Evolutionary conservation across 2,888 invertebrate species (phyloP).

Genomic region (Glomeris marginata): DNA sequence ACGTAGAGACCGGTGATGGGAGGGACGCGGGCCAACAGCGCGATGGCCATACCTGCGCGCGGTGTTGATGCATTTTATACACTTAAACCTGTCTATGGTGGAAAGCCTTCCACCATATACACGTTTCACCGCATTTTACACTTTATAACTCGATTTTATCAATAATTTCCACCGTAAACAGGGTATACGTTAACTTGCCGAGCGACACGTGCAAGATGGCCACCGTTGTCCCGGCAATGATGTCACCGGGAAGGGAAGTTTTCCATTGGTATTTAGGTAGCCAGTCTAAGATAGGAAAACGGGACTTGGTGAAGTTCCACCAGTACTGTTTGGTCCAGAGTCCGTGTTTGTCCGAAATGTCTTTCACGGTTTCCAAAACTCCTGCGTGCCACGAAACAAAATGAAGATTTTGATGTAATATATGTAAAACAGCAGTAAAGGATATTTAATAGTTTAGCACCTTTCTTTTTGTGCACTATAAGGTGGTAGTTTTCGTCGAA

Average conservation of each 20-base stretch:
- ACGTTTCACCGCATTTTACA: background rate
- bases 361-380: background rate
- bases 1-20: conserved; percentile 51
- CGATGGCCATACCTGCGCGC: conserved; percentile 37
- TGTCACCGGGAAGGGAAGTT: background rate
- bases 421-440: background rate
- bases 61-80: too few species aligned
- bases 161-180: background rate
- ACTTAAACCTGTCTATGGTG: background rate
- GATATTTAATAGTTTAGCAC: background rate
- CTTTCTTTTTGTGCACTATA: conserved; percentile 2
- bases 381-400: background rate
- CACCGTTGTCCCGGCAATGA: conserved; percentile 8
- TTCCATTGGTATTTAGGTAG: conserved; percentile 8
- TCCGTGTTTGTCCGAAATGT: background rate
- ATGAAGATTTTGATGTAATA: background rate
- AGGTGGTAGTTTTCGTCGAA: conserved; percentile 8
- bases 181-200: conserved; percentile 2
- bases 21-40: conserved; percentile 34
- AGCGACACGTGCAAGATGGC: conserved; percentile 8
- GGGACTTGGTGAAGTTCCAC: conserved; percentile 2
- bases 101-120: background rate
- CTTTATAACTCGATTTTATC: background rate
- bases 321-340: background rate
- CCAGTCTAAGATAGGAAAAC: conserved; percentile 7